These are phyloP conservation scores for Nothocercus julius DNA, from an alignment of 2,113 vertebrate species.

Conservation along the genomic window DNA sequence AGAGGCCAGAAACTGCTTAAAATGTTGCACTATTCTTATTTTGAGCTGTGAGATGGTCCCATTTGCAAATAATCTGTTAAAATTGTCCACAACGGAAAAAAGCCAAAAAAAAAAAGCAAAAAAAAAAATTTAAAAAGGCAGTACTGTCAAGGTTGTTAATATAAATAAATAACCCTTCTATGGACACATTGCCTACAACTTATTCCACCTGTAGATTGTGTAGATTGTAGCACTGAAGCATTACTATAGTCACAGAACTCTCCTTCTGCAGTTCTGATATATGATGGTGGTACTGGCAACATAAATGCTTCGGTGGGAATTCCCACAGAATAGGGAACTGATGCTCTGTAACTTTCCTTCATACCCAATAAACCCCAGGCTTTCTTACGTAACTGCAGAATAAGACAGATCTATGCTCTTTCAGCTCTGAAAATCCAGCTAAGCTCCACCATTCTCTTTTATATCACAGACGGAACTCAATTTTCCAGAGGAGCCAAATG, in stretches of 20 bases:
- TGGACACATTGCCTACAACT: not conserved
- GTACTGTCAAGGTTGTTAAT: not conserved
- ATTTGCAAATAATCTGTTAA: not conserved
- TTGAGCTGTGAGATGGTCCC: not conserved
- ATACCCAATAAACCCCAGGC: not conserved
- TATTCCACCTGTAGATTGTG: not conserved
- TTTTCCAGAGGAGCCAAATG: not conserved
- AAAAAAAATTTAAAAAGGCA: too few relatives aligned
- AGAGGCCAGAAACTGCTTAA: not conserved
- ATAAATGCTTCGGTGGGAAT: not conserved
- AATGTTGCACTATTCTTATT: not conserved
- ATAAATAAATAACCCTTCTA: not conserved
- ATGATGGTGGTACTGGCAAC: not conserved
- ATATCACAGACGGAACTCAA: accelerated
- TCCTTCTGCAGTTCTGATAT: not conserved
- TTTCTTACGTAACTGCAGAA: not conserved
- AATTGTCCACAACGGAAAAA: conserved; percentile 26
- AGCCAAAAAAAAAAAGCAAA: not conserved
- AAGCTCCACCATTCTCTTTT: not conserved
- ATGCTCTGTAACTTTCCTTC: not conserved
- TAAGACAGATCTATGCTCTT: not conserved
- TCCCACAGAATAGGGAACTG: not conserved
- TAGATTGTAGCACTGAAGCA: not conserved
- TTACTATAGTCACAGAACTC: not conserved
- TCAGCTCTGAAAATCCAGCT: not conserved